phyloP scores from a whole-genome alignment of 2,888 invertebrate genomes.

The Taenaris catops region DNA sequence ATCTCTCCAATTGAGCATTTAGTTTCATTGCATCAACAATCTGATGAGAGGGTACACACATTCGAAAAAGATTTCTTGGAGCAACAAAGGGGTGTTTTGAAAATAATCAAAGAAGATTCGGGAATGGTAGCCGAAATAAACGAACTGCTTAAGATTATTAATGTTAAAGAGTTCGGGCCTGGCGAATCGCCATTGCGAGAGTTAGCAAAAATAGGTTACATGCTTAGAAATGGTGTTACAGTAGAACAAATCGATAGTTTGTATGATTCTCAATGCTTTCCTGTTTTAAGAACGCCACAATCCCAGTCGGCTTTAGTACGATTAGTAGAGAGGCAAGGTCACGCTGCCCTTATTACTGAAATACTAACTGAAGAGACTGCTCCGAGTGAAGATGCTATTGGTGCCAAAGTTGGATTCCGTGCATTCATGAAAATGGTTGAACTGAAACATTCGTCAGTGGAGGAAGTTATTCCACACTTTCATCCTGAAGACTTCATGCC shows the following conservation, averaged over 20 bases:
- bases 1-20: conserved; percentile 79
- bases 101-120: conserved; percentile 75
- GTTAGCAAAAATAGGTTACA: conserved; percentile 89
- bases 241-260: conserved; percentile 88
- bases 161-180: conserved; percentile 89
- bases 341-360: conserved; percentile 89
- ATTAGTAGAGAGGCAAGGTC: conserved; percentile 90
- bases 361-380: conserved; percentile 90
- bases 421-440: conserved; percentile 94
- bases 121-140: conserved; percentile 86
- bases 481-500: conserved; percentile 91
- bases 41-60: conserved; percentile 74
- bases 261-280: conserved; percentile 89
- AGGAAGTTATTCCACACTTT: conserved; percentile 91
- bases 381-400: conserved; percentile 87
- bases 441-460: conserved; percentile 88
- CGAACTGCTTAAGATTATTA: conserved; percentile 85
- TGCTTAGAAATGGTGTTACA: conserved; percentile 87
- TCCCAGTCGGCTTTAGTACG: conserved; percentile 92
- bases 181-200: conserved; percentile 89
- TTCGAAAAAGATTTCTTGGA: conserved; percentile 78
- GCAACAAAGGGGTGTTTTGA: conserved; percentile 74
- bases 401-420: conserved; percentile 90
- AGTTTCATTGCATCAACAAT: conserved; percentile 76
- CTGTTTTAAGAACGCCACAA: conserved; percentile 88